These are phyloP conservation scores for Gadus macrocephalus DNA, from an alignment of 2,113 vertebrate species.

Conservation along the genomic window DNA sequence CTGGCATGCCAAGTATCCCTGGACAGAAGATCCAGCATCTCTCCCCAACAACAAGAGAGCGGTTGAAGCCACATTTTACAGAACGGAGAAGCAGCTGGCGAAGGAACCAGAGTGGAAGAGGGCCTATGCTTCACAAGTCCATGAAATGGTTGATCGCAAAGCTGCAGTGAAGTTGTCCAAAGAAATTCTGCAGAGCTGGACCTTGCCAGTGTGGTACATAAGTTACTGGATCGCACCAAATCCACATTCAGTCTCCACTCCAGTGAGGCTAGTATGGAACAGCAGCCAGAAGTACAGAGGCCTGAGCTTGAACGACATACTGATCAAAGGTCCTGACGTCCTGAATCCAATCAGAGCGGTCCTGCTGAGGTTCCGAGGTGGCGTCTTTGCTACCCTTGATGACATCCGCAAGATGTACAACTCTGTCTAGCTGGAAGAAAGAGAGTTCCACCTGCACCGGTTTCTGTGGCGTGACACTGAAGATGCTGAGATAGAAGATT, in stretches of 20 bases:
- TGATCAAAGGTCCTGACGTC: constrained; percentile 23
- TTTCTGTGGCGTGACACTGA: constrained; percentile 21
- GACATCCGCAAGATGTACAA: constrained; percentile 26
- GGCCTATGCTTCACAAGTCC: constrained; percentile 5
- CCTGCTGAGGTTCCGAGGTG: constrained; percentile 14
- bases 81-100: constrained; percentile 7
- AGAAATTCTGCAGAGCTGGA: neutral
- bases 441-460: constrained; percentile 14
- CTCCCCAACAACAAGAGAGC: neutral
- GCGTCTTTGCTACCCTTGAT: neutral
- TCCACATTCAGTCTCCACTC: constrained; percentile 19
- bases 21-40: neutral
- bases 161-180: constrained; percentile 7
- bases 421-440: neutral
- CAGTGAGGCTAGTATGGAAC: constrained; percentile 21
- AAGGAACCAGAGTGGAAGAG: constrained; percentile 19
- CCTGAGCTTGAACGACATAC: constrained; percentile 19
- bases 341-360: constrained; percentile 25
- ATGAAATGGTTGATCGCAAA: constrained; percentile 7
- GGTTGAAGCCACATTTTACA: constrained; percentile 11
- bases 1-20: constrained; percentile 21
- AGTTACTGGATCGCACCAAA: constrained; percentile 15
- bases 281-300: constrained; percentile 25
- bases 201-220: constrained; percentile 12
- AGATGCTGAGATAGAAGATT: constrained; percentile 13